These are phyloP conservation scores for Drosophila paranaensis DNA, from an alignment of 2,888 invertebrate species.

Conservation along the genomic window DNA sequence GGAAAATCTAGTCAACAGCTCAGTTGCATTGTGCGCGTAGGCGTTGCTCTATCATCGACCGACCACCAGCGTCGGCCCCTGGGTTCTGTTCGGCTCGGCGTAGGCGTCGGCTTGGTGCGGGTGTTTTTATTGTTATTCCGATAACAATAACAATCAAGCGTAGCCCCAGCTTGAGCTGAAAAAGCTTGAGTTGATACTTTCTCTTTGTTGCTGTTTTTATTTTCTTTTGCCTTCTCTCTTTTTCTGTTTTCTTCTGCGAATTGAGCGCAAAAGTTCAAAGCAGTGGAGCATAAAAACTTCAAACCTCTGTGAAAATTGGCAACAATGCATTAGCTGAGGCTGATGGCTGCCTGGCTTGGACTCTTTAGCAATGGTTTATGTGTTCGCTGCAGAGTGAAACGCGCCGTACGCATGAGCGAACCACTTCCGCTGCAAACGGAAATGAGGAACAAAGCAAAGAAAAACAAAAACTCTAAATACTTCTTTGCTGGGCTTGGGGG, in stretches of 20 bases:
- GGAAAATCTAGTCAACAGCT: slow-evolving; percentile 49
- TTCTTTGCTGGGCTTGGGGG: slow-evolving; percentile 20
- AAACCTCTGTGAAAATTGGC: slow-evolving; percentile 61
- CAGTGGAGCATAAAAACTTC: slow-evolving; percentile 71
- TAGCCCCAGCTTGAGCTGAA: slow-evolving; percentile 35
- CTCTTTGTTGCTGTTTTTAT: slow-evolving; percentile 66
- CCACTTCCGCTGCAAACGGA: slow-evolving; percentile 78
- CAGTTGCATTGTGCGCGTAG: slow-evolving; percentile 44
- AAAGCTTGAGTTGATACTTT: slow-evolving; percentile 69
- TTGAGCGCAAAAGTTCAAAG: slow-evolving; percentile 78
- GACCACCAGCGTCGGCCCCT: slow-evolving; percentile 51
- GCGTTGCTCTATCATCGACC: slow-evolving; percentile 49
- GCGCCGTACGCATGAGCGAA: slow-evolving; percentile 74
- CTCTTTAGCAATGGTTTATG: slow-evolving; percentile 41
- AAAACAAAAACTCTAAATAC: slow-evolving; percentile 26
- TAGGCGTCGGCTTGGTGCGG: slow-evolving; percentile 54
- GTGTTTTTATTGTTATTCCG: slow-evolving; percentile 24
- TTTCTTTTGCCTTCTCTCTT: slow-evolving; percentile 22
- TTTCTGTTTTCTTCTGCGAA: slow-evolving; percentile 35
- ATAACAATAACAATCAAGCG: slow-evolving; percentile 56
- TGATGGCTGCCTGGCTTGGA: slow-evolving; percentile 19
- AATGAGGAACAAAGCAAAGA: slow-evolving; percentile 60
- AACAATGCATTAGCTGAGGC: slow-evolving; percentile 43
- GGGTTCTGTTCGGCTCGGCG: slow-evolving; percentile 21
- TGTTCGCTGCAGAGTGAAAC: slow-evolving; percentile 57